Evolutionary conservation across 2,888 invertebrate genomes (phyloP), one percentile per base, ranked within the genome.

Genomic region (Pristionchus entomophagus): DNA sequence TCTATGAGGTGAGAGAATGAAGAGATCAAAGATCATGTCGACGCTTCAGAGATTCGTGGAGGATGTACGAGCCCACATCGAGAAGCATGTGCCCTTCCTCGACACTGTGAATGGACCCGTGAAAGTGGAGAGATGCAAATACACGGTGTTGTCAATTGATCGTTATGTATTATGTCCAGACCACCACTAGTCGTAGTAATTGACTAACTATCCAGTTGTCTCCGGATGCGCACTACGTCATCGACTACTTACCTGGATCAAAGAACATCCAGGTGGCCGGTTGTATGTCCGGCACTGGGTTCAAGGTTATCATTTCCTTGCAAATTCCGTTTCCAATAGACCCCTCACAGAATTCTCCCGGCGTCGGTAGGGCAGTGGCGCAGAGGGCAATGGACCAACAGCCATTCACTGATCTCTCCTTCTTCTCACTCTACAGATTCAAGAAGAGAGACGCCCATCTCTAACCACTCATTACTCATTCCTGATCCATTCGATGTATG

Each of bases 121-220:
- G 49, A 65, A 59, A 35, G 69, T 84, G 32, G 84, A 84, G 38
- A 26, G 69, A 69, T 84, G 84, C 84, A 84, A 84, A 35, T 84
- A 84, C 41, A 56, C 84, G 45, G 84, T 84, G n/a, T n/a, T n/a
- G n/a, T n/a, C n/a, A n/a, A n/a, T n/a, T n/a, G n/a, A n/a, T n/a
- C n/a, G n/a, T n/a, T n/a, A 56, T n/a, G n/a, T 56, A n/a, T 56
- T 22, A 4, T 4, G 56, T 56, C 19, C 45, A 10, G 8, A 45
- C 14, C 6, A 45, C 14, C 45, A 45, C 45, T 22, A 5, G 56
- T 17, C 56, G 49, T 51, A n/a, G n/a, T n/a, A n/a, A n/a, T n/a
- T n/a, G n/a, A n/a, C n/a, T n/a, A n/a, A n/a, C n/a, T n/a, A n/a
- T n/a, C 29, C 32, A 82, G 82, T 59, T 82, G 82, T 82, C 82